Conservation (phyloP, 2,797 vertebrate genomes). For the Clarias fuscus region DNA sequence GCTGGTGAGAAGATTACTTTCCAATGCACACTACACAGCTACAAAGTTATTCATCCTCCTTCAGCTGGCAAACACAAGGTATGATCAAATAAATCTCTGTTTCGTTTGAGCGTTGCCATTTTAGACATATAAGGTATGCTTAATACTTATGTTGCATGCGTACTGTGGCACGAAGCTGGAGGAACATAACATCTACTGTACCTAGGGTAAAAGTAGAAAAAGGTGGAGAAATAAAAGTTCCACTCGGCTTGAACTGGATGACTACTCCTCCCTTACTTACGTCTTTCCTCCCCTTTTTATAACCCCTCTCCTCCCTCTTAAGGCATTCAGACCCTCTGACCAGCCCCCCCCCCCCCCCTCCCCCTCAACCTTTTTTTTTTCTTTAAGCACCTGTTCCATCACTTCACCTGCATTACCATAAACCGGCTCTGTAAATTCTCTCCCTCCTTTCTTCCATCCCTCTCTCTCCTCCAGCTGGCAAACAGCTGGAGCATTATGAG, state of each 20-base stretch:
- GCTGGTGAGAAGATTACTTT: background rate
- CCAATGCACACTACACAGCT: background rate
- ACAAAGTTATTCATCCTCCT: background rate
- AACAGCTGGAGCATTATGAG: conserved; percentile 47
- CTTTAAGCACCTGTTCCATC: conserved; percentile 66
- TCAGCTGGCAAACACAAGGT: background rate
- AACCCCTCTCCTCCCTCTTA: conserved; percentile 65
- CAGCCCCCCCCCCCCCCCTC: conserved; percentile 43
- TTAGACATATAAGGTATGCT: background rate
- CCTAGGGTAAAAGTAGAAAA: conserved; percentile 26
- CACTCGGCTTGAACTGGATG: conserved; percentile 25
- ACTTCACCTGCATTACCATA: conserved; percentile 64
- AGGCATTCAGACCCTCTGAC: conserved; percentile 55
- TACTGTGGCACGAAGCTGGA: background rate
- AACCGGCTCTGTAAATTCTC: conserved; percentile 36
- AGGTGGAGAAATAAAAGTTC: conserved; percentile 16
- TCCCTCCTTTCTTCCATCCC: conserved; percentile 22
- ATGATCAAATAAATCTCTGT: background rate
- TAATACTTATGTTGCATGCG: background rate
- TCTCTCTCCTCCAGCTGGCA: conserved; percentile 36
- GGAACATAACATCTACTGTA: conserved; percentile 5
- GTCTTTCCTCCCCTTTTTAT: conserved; percentile 64
- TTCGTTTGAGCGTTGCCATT: background rate
- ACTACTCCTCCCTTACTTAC: conserved; percentile 18
- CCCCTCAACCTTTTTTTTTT: background rate